phyloP scores from a whole-genome alignment of 2,797 vertebrate species.

The Enteromius paludinosus region DNA sequence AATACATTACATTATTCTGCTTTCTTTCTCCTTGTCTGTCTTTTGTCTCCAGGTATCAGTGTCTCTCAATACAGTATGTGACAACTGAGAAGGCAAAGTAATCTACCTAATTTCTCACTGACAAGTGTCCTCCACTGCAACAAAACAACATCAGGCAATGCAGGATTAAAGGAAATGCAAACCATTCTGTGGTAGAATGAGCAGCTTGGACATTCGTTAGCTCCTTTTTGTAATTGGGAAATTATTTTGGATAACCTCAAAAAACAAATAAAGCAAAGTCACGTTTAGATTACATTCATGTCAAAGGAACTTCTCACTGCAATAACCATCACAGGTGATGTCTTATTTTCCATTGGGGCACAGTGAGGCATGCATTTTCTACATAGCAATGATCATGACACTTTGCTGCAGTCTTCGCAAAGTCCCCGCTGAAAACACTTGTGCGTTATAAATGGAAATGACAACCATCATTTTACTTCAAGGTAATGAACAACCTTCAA shows the following conservation, averaged over 20 bases:
- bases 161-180: background rate
- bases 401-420: slow-evolving; percentile 3
- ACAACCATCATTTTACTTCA: slow-evolving; percentile 30
- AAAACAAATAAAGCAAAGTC: background rate
- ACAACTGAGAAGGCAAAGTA: background rate
- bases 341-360: background rate
- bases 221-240: background rate
- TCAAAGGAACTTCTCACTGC: background rate
- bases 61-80: background rate
- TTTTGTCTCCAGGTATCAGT: slow-evolving; percentile 8
- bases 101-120: background rate
- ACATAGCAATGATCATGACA: slow-evolving; percentile 22
- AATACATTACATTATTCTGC: slow-evolving; percentile 60
- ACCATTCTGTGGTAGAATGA: background rate
- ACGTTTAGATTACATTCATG: background rate
- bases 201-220: background rate
- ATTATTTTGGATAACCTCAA: background rate
- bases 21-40: background rate
- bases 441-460: slow-evolving; percentile 7
- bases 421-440: background rate
- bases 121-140: too few species aligned
- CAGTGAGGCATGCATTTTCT: background rate
- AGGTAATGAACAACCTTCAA: slow-evolving; percentile 47
- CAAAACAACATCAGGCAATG: background rate
- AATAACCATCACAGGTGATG: background rate